phyloP scores from a whole-genome alignment of 2,113 vertebrate genomes.

The Mormyrus lacerda region DNA sequence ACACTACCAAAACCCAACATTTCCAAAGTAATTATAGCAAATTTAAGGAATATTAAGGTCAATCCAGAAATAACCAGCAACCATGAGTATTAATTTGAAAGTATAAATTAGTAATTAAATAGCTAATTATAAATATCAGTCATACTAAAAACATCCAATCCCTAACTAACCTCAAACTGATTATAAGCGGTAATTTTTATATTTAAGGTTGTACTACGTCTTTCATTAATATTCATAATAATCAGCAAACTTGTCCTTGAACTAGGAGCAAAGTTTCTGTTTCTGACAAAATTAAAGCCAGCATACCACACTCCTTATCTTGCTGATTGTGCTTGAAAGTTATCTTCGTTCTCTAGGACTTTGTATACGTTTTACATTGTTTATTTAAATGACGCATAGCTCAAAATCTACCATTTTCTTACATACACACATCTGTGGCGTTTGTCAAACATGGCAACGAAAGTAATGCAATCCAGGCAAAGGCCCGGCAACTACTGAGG shows the following conservation, averaged over 20 bases:
- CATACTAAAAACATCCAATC: neutral
- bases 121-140: neutral
- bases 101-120: neutral
- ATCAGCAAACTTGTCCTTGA: neutral
- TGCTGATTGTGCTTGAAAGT: neutral
- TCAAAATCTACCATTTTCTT: constrained; percentile 21
- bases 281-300: neutral
- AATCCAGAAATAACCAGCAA: neutral
- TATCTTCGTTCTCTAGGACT: neutral
- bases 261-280: neutral
- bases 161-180: neutral
- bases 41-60: neutral
- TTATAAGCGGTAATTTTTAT: neutral
- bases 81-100: neutral
- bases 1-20: neutral
- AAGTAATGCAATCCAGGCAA: constrained; percentile 27
- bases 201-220: neutral
- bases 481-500: constrained; percentile 5
- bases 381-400: constrained; percentile 18
- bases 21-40: neutral
- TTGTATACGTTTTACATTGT: constrained; percentile 4
- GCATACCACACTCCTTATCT: neutral
- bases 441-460: constrained; percentile 30
- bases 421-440: constrained; percentile 16
- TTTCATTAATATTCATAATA: neutral